Evolutionary conservation across 2,797 vertebrate species (phyloP).

Genomic region (Leucoraja ocellata): DNA sequence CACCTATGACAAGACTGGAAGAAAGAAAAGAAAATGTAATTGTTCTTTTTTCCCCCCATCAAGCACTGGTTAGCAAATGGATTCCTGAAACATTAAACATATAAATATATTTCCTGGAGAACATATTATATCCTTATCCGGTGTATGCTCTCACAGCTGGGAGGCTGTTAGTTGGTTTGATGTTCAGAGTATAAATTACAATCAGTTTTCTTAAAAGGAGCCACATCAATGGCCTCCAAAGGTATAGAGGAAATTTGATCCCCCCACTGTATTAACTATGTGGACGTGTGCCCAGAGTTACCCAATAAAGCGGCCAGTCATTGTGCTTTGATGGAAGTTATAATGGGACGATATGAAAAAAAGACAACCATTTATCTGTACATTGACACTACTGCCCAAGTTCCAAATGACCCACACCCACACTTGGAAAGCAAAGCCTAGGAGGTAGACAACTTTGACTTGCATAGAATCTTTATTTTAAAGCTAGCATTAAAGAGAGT

Average conservation of each 20-base stretch:
- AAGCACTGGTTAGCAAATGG: neutral
- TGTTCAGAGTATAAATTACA: neutral
- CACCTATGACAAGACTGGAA: neutral
- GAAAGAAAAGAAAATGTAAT: neutral
- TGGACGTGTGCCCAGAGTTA: neutral
- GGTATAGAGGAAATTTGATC: neutral
- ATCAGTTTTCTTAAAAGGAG: neutral
- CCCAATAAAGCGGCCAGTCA: neutral
- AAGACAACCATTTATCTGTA: neutral
- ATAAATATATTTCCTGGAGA: neutral
- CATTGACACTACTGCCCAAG: neutral
- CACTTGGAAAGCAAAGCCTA: neutral
- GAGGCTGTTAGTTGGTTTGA: constrained; percentile 1
- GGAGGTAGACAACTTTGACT: neutral
- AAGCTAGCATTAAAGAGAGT: neutral
- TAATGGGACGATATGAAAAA: neutral
- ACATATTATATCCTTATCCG: neutral
- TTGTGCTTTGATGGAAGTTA: neutral
- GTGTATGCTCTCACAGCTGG: neutral
- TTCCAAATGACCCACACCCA: neutral
- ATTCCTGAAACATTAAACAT: neutral
- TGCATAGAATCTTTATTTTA: neutral
- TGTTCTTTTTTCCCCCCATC: neutral
- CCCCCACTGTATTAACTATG: neutral
- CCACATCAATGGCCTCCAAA: neutral